A percentile compares a stretch with the other conserved stretches of the same genome.
phyloP scores from a whole-genome alignment of 2,113 vertebrate species.

The Emydura subglobosa region DNA sequence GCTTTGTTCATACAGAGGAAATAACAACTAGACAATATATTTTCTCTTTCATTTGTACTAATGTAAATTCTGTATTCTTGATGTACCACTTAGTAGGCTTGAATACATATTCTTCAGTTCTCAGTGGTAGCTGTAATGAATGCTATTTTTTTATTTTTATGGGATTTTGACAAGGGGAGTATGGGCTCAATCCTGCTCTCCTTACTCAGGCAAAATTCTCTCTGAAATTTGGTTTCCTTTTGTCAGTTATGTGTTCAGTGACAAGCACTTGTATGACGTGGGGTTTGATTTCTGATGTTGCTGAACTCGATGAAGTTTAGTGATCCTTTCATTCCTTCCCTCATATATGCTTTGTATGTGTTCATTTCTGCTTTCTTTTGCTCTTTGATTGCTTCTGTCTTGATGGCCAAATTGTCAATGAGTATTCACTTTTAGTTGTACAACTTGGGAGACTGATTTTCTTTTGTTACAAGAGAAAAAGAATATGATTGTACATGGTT shows the following conservation, averaged over 20 bases:
- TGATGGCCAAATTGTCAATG: not conserved
- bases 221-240: not conserved
- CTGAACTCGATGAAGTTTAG: slow-evolving; percentile 40
- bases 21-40: not conserved
- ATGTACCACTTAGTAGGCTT: not conserved
- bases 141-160: slow-evolving; percentile 37
- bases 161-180: slow-evolving; percentile 32
- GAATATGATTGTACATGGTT: not conserved
- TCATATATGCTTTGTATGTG: not conserved
- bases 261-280: not conserved
- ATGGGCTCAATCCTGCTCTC: slow-evolving; percentile 30
- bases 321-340: slow-evolving; percentile 14
- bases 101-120: slow-evolving; percentile 22
- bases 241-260: not conserved
- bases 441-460: not conserved
- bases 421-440: not conserved
- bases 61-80: not conserved
- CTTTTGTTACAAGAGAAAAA: not conserved
- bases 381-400: not conserved
- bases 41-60: slow-evolving; percentile 3
- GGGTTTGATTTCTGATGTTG: not conserved
- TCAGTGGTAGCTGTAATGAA: slow-evolving; percentile 33
- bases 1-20: not conserved
- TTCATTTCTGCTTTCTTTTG: not conserved
- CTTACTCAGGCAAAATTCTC: slow-evolving; percentile 62